phyloP scores from a whole-genome alignment of 1,140 invertebrate species.

The Drosophila insularis region DNA sequence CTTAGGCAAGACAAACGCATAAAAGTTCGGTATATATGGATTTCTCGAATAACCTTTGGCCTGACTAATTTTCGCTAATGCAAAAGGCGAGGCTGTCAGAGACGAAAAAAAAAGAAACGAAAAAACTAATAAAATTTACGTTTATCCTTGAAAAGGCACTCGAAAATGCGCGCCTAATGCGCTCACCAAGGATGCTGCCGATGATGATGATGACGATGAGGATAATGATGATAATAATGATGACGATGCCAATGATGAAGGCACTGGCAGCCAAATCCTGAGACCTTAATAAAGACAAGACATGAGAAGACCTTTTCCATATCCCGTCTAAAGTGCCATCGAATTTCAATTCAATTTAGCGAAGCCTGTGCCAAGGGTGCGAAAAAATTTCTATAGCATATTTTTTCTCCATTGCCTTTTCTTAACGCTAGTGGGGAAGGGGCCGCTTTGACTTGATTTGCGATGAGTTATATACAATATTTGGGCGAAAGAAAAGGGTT shows the following conservation, averaged over 20 bases:
- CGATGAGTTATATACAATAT: conserved; percentile 66
- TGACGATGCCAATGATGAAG: conserved; percentile 41
- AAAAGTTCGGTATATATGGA: conserved; percentile 28
- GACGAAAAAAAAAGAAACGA: conserved; percentile 41
- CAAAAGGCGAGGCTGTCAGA: conserved; percentile 33
- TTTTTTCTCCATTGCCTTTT: conserved; percentile 34
- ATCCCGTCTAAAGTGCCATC: conserved; percentile 69
- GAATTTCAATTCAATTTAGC: conserved; percentile 81
- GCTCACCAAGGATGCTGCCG: conserved; percentile 48
- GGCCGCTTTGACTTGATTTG: conserved; percentile 63
- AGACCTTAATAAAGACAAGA: conserved; percentile 76
- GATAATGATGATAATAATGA: conserved; percentile 43
- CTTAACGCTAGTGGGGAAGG: not conserved
- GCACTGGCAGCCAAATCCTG: conserved; percentile 26
- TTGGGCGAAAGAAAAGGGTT: conserved; percentile 60
- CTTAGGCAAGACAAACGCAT: conserved; percentile 8
- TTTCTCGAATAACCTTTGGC: conserved; percentile 61
- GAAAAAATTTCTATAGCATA: conserved; percentile 73
- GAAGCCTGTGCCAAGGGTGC: conserved; percentile 63
- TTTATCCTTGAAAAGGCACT: conserved; percentile 78
- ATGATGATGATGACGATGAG: conserved; percentile 46
- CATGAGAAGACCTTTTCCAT: conserved; percentile 29
- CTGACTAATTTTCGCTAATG: conserved; percentile 80
- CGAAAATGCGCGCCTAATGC: conserved; percentile 77
- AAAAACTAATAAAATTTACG: conserved; percentile 81